These are phyloP conservation scores for Podocnemis expansa DNA, from an alignment of 2,113 vertebrate species.

Conservation along the genomic window DNA sequence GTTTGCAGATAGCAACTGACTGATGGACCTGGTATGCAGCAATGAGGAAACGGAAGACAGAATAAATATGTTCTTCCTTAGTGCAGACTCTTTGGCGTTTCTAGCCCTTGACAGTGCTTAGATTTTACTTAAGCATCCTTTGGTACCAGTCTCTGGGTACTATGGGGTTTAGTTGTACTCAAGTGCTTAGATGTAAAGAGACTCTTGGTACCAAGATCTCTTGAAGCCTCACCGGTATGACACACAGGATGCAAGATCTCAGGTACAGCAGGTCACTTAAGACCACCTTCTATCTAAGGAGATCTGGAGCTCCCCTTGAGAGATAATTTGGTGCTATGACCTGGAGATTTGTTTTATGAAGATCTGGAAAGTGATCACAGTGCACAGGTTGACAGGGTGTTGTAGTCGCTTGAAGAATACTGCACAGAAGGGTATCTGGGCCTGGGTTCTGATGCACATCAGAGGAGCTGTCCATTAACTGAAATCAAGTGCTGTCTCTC, in stretches of 20 bases:
- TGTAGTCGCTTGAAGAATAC: too few species aligned
- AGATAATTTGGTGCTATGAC: neutral
- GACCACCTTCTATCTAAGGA: neutral
- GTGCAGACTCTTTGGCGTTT: neutral
- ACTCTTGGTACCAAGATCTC: neutral
- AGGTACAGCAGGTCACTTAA: neutral
- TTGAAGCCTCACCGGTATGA: neutral
- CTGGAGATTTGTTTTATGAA: too few species aligned
- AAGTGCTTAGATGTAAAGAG: neutral
- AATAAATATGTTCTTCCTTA: neutral
- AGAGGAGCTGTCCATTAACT: too few species aligned
- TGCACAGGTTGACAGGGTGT: too few species aligned
- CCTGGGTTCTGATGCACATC: too few species aligned
- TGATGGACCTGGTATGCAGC: neutral
- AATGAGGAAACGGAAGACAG: neutral
- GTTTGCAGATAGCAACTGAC: neutral
- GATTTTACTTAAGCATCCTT: neutral
- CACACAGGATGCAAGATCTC: neutral
- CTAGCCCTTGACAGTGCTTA: neutral
- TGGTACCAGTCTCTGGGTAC: neutral
- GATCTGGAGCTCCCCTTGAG: neutral
- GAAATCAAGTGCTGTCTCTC: too few species aligned
- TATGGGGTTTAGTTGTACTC: neutral
- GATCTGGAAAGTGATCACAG: too few species aligned
- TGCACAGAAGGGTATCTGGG: too few species aligned